Conservation (phyloP, 23 tunicate genomes). For the Pegea sp. region DNA sequence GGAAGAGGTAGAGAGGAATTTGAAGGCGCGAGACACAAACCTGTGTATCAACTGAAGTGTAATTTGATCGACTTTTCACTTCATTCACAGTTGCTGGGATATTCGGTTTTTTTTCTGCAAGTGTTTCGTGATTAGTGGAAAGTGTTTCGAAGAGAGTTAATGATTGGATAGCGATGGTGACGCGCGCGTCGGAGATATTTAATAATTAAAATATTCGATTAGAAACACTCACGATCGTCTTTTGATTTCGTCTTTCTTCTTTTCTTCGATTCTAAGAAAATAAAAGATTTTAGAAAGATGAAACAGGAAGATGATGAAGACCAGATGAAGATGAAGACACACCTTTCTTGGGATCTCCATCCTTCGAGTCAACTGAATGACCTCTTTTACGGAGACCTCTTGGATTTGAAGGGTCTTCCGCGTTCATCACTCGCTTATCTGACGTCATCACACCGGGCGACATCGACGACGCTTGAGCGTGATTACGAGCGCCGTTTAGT, state of each 20-base stretch:
- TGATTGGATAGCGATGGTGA: too few relatives aligned
- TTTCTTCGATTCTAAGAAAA: slow-evolving; percentile 5
- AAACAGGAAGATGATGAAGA: not conserved
- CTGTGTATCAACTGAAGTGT: too few relatives aligned
- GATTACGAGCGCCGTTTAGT: slow-evolving; percentile 37
- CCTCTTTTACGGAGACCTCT: slow-evolving; percentile 52
- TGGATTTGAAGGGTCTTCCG: slow-evolving; percentile 28
- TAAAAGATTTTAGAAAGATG: not conserved
- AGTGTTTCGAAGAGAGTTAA: too few relatives aligned
- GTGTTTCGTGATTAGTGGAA: too few relatives aligned
- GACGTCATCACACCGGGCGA: slow-evolving; percentile 23
- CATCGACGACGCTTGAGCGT: slow-evolving; percentile 15
- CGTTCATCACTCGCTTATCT: slow-evolving; percentile 60
- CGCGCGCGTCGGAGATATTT: too few relatives aligned
- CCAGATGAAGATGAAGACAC: not conserved
- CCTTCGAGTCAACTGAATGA: slow-evolving; percentile 55
- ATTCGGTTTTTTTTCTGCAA: too few relatives aligned
- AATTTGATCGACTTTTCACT: too few relatives aligned
- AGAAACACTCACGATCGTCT: slow-evolving; percentile 67
- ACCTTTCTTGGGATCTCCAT: slow-evolving; percentile 13
- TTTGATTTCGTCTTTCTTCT: slow-evolving; percentile 70
- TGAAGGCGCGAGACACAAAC: too few relatives aligned
- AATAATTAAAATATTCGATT: too few relatives aligned
- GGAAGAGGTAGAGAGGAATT: too few relatives aligned
- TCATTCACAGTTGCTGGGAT: too few relatives aligned